Base-by-base conservation (phyloP, 2,888 invertebrate species). In the Spodoptera littoralis region DNA sequence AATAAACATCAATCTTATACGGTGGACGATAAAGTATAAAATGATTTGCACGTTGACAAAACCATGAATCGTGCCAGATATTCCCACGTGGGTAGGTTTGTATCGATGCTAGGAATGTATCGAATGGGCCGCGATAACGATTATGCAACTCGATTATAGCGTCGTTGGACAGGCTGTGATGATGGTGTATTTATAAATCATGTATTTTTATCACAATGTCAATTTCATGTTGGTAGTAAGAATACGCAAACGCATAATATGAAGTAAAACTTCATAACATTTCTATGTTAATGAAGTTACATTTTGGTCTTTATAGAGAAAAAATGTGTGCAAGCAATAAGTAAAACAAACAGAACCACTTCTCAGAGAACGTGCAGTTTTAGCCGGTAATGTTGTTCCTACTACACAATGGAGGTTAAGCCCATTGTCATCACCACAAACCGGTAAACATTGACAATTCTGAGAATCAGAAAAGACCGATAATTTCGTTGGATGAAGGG, bases 21-120 rank as follows among this genome's bases (percentile, higher is more conserved):
- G 1, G 9, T 24, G 18, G 6, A 0, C 6, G n/a, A 59, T 52
- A 78, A 45, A 36, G 65, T 66, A 24, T 4, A 11, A 46, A 60
- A 51, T 48, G 1, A 11, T 43, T 46, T 61, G 42, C 27, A 0
- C 3, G 11, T 55, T 65, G 67, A 70, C 64, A 57, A 71, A 69
- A 61, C 65, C 4, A 45, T 54, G 45, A 49, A 42, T 46, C 48
- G 75, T 70, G 78, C 78, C 78, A 80, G 80, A 80, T 59, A 77
- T 70, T 75, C 65, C 59, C 77, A 78, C 75, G 69, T 64, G 59
- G 55, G 11, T 53, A 58, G 18, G 22, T 60, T 24, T 27, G 57
- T 53, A 55, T 54, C 11, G 48, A 58, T 49, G 30, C 3, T 63
- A 52, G 49, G 56, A 56, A 64, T 64, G 63, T 53, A 60, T 60